Evolutionary conservation across 2,113 vertebrate genomes (phyloP).

Genomic region (Solenodon paradoxus): DNA sequence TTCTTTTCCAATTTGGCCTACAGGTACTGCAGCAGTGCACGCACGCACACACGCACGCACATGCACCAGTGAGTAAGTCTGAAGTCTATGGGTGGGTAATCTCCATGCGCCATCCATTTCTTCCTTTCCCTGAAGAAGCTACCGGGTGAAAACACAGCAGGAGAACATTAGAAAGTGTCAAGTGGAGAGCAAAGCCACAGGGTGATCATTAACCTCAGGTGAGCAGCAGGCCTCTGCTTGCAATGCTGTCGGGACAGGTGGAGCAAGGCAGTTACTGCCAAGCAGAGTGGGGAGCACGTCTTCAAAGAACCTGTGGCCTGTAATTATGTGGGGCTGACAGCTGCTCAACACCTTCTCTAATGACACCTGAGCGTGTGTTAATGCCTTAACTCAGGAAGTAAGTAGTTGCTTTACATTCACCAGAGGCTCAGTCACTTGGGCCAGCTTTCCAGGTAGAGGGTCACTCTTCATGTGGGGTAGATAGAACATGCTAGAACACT

Average conservation of each 20-base stretch:
- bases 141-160: not conserved
- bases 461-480: not conserved
- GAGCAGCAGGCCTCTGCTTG: not conserved
- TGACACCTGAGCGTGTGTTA: not conserved
- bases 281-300: not conserved
- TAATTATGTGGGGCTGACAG: conserved; percentile 59
- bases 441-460: not conserved
- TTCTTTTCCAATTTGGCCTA: not conserved
- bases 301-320: not conserved
- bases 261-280: not conserved
- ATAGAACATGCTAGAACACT: not conserved
- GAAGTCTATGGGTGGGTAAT: no score
- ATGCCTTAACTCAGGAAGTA: conserved; percentile 5
- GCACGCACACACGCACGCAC: not conserved
- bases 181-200: not conserved
- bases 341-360: conserved; percentile 15
- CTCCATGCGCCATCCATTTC: not conserved
- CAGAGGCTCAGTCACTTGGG: not conserved
- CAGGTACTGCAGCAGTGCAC: not conserved
- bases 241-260: not conserved
- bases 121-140: not conserved
- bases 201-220: conserved; percentile 8
- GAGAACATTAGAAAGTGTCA: not conserved
- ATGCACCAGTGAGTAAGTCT: not conserved
- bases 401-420: not conserved